phyloP scores from a whole-genome alignment of 2,113 vertebrate species.

The Hippocampus comes region DNA sequence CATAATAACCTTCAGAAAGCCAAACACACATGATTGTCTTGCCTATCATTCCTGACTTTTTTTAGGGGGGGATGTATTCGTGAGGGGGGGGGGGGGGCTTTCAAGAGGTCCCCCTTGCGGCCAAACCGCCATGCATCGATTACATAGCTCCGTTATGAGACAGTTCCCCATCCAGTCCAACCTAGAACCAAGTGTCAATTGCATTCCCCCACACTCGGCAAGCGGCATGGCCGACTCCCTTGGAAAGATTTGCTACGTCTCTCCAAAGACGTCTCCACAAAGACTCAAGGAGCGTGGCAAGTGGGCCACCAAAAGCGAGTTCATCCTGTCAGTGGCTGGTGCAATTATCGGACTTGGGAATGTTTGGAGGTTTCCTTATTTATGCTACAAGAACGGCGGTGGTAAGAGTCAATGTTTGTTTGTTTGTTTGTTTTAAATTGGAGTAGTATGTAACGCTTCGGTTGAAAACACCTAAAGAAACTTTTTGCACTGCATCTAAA shows the following conservation, averaged over 20 bases:
- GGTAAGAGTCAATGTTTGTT: constrained; percentile 41
- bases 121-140: constrained; percentile 11
- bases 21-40: not conserved
- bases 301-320: constrained; percentile 61
- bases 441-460: not conserved
- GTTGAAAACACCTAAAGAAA: not conserved
- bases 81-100: rapidly evolving
- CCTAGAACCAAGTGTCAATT: constrained; percentile 5
- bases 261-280: constrained; percentile 9
- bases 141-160: constrained; percentile 11
- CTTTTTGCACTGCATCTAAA: not conserved
- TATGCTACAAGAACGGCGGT: constrained; percentile 69
- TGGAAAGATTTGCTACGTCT: not conserved
- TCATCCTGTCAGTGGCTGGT: constrained; percentile 59
- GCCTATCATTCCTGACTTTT: not conserved
- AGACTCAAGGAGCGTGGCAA: constrained; percentile 47
- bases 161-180: constrained; percentile 3
- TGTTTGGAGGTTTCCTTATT: constrained; percentile 69
- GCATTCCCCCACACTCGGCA: constrained; percentile 1
- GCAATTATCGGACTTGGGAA: constrained; percentile 65
- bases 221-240: constrained; percentile 38
- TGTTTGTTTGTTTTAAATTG: not conserved
- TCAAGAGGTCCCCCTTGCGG: constrained; percentile 49
- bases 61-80: not conserved
- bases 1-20: not conserved